Percentiles rank a stretch among this genome's conserved stretches.
phyloP scores from a whole-genome alignment of 1,140 invertebrate species.

The Nephila pilipes region DNA sequence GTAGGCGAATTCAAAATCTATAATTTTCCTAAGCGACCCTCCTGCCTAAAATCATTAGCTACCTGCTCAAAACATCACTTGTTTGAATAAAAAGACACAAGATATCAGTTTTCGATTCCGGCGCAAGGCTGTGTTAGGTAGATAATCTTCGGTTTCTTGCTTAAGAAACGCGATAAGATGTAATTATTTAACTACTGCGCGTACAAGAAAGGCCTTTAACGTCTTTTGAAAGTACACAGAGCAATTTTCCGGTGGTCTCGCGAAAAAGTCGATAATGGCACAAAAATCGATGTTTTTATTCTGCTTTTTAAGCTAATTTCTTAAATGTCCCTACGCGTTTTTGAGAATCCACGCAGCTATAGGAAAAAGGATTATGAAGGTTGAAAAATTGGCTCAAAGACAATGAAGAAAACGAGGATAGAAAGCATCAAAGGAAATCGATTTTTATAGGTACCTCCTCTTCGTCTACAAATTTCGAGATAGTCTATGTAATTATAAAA shows the following conservation, averaged over 20 bases:
- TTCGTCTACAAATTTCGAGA: too few relatives aligned
- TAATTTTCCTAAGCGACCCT: not conserved
- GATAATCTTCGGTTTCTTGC: constrained; percentile 15
- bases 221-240: not conserved
- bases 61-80: not conserved
- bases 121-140: not conserved
- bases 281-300: constrained; percentile 46
- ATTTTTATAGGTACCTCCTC: not conserved
- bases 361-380: constrained; percentile 26
- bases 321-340: not conserved
- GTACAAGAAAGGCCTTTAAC: constrained; percentile 28
- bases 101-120: constrained; percentile 68
- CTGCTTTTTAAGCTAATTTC: constrained; percentile 49
- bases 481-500: too few relatives aligned
- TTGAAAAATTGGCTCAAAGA: not conserved
- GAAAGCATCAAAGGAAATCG: not conserved
- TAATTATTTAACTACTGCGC: constrained; percentile 67
- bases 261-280: constrained; percentile 22
- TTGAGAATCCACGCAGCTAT: constrained; percentile 15
- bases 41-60: not conserved
- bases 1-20: not conserved
- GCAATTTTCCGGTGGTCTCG: not conserved
- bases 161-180: constrained; percentile 55
- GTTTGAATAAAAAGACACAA: constrained; percentile 25
- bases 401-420: not conserved